Evolutionary conservation across 2,888 invertebrate species (phyloP).

Genomic region (Pammene fasciana): DNA sequence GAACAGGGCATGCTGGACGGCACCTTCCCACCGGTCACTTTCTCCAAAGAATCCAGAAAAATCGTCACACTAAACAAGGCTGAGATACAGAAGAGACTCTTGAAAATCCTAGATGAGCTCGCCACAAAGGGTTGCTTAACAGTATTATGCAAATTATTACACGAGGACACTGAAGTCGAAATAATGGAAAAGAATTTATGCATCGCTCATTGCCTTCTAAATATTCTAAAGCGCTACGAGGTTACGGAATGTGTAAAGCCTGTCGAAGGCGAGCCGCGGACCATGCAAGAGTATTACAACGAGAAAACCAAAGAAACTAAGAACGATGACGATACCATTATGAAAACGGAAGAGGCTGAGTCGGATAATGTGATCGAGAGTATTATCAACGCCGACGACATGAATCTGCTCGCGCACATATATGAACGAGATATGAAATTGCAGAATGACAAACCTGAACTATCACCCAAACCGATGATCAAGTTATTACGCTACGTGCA

Average conservation of each 20-base stretch:
- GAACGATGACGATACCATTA: conserved; percentile 44
- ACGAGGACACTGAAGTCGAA: conserved; percentile 88
- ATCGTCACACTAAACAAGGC: conserved; percentile 88
- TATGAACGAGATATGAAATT: conserved; percentile 81
- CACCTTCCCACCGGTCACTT: conserved; percentile 89
- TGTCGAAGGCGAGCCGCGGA: conserved; percentile 55
- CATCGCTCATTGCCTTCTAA: conserved; percentile 80
- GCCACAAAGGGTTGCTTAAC: conserved; percentile 87
- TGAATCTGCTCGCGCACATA: conserved; percentile 84
- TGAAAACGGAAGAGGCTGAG: conserved; percentile 47
- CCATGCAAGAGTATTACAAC: conserved; percentile 58
- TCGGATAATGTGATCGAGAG: conserved; percentile 85
- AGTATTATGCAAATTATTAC: conserved; percentile 85
- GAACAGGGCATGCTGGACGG: conserved; percentile 94
- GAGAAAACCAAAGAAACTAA: conserved; percentile 55
- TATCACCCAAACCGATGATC: conserved; percentile 53
- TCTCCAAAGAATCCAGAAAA: conserved; percentile 90
- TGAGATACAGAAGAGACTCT: conserved; percentile 86
- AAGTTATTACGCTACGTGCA: conserved; percentile 65
- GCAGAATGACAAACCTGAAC: conserved; percentile 57
- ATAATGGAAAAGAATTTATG: conserved; percentile 85
- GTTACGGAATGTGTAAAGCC: conserved; percentile 65
- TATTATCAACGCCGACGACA: conserved; percentile 85
- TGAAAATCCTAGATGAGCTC: conserved; percentile 87
- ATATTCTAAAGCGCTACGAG: conserved; percentile 83